Percentiles rank a stretch among this genome's conserved stretches.
phyloP scores from a whole-genome alignment of 2,797 vertebrate species.

The Labroides dimidiatus region DNA sequence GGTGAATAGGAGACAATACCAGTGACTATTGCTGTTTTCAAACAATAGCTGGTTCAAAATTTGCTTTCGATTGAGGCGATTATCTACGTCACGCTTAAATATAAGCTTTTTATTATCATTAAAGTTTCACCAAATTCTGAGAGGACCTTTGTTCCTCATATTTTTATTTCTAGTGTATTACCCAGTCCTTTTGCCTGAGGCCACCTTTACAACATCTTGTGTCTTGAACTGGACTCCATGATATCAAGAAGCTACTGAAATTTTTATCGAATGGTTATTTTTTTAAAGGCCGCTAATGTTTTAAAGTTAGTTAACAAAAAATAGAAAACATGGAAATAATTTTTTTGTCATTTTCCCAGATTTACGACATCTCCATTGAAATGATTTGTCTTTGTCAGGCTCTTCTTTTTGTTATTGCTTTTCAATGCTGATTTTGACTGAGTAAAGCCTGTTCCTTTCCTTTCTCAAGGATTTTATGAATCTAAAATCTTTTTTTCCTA shows the following conservation, averaged over 20 bases:
- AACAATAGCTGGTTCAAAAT: not conserved
- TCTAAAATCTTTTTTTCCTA: not conserved
- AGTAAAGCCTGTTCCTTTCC: not conserved
- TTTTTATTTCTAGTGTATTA: not conserved
- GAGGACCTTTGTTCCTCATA: not conserved
- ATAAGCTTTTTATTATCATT: not conserved
- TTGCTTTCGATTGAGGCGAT: not conserved
- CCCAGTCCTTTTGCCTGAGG: not conserved
- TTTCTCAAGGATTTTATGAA: not conserved
- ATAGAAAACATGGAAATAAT: no score
- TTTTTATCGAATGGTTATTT: no score
- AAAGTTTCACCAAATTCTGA: not conserved
- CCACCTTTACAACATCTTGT: not conserved
- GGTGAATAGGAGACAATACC: conserved; percentile 19
- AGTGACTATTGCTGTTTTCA: not conserved
- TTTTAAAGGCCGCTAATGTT: no score
- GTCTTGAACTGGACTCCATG: not conserved
- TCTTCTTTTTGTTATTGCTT: no score
- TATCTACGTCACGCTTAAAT: not conserved
- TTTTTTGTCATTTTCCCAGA: not conserved
- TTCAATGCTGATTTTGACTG: not conserved
- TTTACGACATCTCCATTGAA: no score
- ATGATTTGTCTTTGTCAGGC: no score
- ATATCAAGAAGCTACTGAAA: not conserved
- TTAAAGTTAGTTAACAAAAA: no score